Base-by-base conservation (phyloP, 2,888 invertebrate species). In the Flexamia atlantica region DNA sequence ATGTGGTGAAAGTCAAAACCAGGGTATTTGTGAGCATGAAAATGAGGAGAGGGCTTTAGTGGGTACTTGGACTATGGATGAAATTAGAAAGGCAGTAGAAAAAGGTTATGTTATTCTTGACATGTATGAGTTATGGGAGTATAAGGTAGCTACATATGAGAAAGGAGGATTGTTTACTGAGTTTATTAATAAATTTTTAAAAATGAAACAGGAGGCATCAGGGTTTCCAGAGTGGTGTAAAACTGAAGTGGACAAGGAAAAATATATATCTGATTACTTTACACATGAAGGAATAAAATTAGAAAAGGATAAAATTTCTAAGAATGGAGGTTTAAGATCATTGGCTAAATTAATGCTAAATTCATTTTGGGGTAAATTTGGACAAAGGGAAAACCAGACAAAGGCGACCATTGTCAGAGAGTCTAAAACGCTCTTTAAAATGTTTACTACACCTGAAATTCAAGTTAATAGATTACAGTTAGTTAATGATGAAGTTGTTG, bases 51-150 rank as follows among this genome's bases (percentile, higher is more conserved):
- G 88, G 23, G 30, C 81, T 0, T 74, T 89, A 7, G 82, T 70
- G 0, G 89, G 89, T 0, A 89, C 89, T 0, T 89, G 88, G 88
- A 87, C 88, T 60, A 87, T 88, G 9, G 87, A 88, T 25, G 89
- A 89, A 84, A 74, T 89, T 7, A 64, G 86, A 57, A 87, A 87
- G 76, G 89, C 89, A n/a, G 17, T 88, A 0, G 40, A 85, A 23
- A 85, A 87, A 72, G 88, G 88, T 0, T 89, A 89, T 64, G 70
- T 81, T 28, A 83, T 89, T 0, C 1, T 88, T 0, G 85, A 89
- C 60, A 86, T 89, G 4, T 85, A 86, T 57, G 89, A 89, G 85
- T 87, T 89, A 14, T 89, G 89, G 86, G 81, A 87, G 79, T 87
- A 86, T 84, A 25, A 84, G 83, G 80, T 82, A 81, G 85, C 84